phyloP scores from a whole-genome alignment of 2,888 invertebrate genomes.

The Papilio elwesi region DNA sequence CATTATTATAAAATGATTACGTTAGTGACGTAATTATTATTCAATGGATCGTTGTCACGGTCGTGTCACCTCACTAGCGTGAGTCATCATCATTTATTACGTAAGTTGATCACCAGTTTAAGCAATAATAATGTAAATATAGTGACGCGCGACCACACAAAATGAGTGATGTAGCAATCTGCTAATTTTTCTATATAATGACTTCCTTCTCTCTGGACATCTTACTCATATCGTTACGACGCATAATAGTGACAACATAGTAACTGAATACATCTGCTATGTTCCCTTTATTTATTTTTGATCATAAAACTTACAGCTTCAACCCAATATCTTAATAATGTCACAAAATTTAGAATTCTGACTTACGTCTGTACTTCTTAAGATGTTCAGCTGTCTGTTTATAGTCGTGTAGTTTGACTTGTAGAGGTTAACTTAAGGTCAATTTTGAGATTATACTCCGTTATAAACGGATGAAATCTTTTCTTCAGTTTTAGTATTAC shows the following conservation, averaged over 20 bases:
- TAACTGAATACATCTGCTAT: neutral
- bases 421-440: neutral
- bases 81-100: neutral
- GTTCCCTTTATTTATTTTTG: neutral
- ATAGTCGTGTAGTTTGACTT: neutral
- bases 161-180: neutral
- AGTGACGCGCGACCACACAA: neutral
- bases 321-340: neutral
- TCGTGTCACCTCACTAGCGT: neutral
- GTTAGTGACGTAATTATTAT: too few relatives aligned
- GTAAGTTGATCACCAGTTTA: neutral
- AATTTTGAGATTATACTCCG: neutral
- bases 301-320: neutral
- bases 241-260: neutral
- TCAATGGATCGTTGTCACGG: neutral
- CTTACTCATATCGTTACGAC: neutral
- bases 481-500: neutral
- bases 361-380: neutral
- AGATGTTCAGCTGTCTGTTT: neutral
- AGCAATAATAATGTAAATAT: slow-evolving; percentile 20
- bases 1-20: too few relatives aligned
- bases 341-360: neutral
- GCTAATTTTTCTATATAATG: neutral
- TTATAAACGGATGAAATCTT: neutral
- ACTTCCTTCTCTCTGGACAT: neutral